Evolutionary conservation across 53 echinoderm and acorn worm species (phyloP).

Genomic region (Antedon mediterranea): DNA sequence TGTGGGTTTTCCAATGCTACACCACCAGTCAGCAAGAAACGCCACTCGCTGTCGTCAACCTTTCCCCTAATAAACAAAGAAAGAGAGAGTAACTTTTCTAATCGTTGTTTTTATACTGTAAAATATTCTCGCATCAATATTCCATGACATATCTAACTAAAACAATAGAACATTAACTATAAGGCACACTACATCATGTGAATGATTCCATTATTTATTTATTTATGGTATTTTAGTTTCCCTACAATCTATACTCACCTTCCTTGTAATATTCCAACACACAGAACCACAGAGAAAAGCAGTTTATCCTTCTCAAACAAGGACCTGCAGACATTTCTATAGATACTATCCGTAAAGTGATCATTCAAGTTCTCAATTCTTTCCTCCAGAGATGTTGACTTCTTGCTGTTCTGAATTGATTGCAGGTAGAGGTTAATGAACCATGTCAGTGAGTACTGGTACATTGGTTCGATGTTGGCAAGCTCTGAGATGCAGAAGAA

Average conservation of each 20-base stretch:
- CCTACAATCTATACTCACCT: conserved; percentile 23
- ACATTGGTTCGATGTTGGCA: conserved; percentile 99
- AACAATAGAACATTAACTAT: too few relatives aligned
- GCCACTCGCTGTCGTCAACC: conserved; percentile 66
- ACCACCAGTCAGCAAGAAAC: conserved; percentile 81
- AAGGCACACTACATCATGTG: too few relatives aligned
- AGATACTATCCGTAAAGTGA: conserved; percentile 97
- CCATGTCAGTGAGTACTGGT: conserved; percentile 93
- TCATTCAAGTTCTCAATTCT: conserved; percentile 89
- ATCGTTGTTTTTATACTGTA: too few relatives aligned
- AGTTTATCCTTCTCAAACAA: conserved; percentile 98
- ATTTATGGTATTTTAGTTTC: too few relatives aligned
- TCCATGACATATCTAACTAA: too few relatives aligned
- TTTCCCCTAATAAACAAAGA: conserved; percentile 26
- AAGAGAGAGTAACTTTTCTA: neutral
- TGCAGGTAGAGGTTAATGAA: conserved; percentile 93
- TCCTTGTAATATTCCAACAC: conserved; percentile 72
- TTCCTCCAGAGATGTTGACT: conserved; percentile 65
- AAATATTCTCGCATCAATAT: too few relatives aligned
- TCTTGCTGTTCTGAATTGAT: conserved; percentile 91
- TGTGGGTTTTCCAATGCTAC: conserved; percentile 84
- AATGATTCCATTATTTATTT: too few relatives aligned
- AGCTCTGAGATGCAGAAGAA: conserved; percentile 99
- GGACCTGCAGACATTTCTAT: conserved; percentile 84
- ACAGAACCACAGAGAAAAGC: conserved; percentile 84